Evolutionary conservation across 2,888 invertebrate species (phyloP), one percentile per base, ranked within the genome.

Genomic region (Reticulitermes lucifugus): DNA sequence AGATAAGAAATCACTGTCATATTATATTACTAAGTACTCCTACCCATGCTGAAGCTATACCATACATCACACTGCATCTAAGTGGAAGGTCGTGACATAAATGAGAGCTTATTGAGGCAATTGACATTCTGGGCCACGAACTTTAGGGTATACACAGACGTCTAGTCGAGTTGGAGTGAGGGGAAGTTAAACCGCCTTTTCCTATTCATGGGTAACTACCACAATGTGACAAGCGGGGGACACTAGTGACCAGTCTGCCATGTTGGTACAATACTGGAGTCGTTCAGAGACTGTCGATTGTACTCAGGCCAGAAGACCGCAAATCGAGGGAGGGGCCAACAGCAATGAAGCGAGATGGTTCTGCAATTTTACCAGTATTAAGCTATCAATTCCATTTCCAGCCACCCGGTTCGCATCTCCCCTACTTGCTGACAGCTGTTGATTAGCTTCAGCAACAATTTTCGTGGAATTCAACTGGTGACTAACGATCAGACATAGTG

Each of bases 381-480:
- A 35, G 73, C 41, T 41, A 73, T 73, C 73, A 73, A 35, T 73
- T 29, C 41, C 41, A 21, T 41, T 70, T 6, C 25, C 4, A 70
- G 14, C 70, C 70, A 41, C 35, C 35, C 73, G 6, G 25, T 25
- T 14, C 25, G 25, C n/a, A 7, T 7, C 6, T 25, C 21, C 73
- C 70, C 29, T 73, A 12, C 41, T 73, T 35, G 73, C 22, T 41
- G 73, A 73, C 73, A 73, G 73, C 73, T 73, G 73, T 35, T 73
- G 29, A 73, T 73, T 73, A 71, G 73, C 14, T n/a, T 29, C 41
- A 41, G 21, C 22, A 25, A 25, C 12, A 65, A 65, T 9, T 65
- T 65, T 9, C 51, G 18, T 0, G 18, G 18, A 5, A 55, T 51
- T 9, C 51, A 51, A 51, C 51, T 51, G 51, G 14, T 55, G 18